These are phyloP conservation scores for Phoenicopterus ruber DNA, from an alignment of 2,113 vertebrate genomes.

Conservation along the genomic window DNA sequence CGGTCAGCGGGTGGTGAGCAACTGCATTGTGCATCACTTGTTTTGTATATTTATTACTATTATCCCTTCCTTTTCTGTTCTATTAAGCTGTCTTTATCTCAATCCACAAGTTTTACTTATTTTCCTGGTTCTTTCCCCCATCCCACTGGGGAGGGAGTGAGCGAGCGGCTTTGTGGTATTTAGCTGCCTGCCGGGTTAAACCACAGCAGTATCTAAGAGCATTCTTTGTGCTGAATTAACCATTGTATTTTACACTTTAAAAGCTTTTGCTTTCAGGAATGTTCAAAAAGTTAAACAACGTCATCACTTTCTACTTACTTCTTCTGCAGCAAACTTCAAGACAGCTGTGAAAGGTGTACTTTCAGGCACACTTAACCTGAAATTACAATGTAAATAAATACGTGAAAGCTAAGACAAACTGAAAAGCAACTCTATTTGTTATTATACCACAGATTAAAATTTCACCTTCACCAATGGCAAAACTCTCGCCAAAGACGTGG, in stretches of 20 bases:
- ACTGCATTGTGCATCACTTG: too few relatives aligned
- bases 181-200: too few relatives aligned
- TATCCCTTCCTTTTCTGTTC: too few relatives aligned
- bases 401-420: rapidly evolving
- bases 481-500: background rate
- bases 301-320: conserved; percentile 75
- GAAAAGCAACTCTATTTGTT: background rate
- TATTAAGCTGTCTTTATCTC: too few relatives aligned
- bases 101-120: too few relatives aligned
- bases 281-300: rapidly evolving
- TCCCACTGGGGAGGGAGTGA: too few relatives aligned
- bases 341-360: conserved; percentile 94
- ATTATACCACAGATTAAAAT: background rate
- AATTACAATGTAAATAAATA: background rate
- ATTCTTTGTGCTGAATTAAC: background rate
- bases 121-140: too few relatives aligned
- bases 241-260: background rate
- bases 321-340: conserved; percentile 96
- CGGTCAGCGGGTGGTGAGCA: too few relatives aligned
- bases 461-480: rapidly evolving
- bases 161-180: too few relatives aligned
- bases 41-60: too few relatives aligned
- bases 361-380: conserved; percentile 92
- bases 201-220: background rate
- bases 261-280: background rate